These are phyloP conservation scores for Nomada flava DNA, from an alignment of 2,888 invertebrate genomes.

Conservation along the genomic window DNA sequence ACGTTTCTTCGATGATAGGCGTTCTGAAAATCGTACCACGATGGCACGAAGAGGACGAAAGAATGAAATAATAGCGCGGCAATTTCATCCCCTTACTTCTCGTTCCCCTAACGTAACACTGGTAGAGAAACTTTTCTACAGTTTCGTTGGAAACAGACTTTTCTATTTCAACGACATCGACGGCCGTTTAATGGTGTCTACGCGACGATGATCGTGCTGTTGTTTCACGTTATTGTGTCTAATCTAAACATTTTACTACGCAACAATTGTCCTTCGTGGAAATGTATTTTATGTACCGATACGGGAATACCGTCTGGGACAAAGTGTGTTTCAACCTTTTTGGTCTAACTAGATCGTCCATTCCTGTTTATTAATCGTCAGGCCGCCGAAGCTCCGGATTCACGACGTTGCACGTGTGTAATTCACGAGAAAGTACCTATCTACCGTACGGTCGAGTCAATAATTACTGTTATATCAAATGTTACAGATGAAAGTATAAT, in stretches of 20 bases:
- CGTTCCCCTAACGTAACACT: not conserved
- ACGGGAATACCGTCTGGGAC: constrained; percentile 7
- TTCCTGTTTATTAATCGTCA: not conserved
- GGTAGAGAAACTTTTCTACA: constrained; percentile 29
- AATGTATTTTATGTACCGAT: not conserved
- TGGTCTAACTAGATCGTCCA: not conserved
- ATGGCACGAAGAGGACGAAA: not conserved
- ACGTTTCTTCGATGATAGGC: constrained; percentile 15
- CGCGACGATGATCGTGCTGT: constrained; percentile 26
- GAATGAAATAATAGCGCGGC: not conserved
- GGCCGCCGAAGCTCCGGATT: no score
- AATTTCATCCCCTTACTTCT: not conserved
- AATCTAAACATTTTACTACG: not conserved
- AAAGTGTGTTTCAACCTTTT: constrained; percentile 27
- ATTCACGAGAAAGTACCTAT: constrained; percentile 21
- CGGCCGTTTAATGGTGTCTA: constrained; percentile 26
- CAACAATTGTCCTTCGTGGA: not conserved
- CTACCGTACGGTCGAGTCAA: constrained; percentile 14
- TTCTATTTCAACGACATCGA: constrained; percentile 24
- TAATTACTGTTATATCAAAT: constrained; percentile 19
- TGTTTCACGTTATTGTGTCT: constrained; percentile 53
- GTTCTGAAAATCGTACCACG: not conserved
- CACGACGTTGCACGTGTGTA: not conserved
- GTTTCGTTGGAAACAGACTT: not conserved
- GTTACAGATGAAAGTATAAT: constrained; percentile 47